Percentiles rank a stretch among this genome's conserved stretches.
Conservation (phyloP, 2,797 vertebrate genomes). For the Eidolon dupreanum region DNA sequence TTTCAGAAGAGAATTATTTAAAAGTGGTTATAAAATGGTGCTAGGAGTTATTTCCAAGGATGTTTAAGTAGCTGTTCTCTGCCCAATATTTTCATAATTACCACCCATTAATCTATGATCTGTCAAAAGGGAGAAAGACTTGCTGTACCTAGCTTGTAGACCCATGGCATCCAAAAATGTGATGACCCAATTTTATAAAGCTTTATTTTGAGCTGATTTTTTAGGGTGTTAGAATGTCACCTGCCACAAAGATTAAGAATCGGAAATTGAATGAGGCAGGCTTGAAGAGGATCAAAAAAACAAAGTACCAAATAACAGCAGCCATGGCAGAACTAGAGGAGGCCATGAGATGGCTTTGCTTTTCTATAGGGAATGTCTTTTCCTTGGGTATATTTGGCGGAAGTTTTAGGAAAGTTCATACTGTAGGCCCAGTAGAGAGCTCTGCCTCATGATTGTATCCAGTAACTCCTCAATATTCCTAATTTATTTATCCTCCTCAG, state of each 20-base stretch:
- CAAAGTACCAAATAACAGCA: background rate
- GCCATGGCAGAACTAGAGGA: background rate
- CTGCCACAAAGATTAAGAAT: conserved; percentile 4
- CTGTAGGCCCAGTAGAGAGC: conserved; percentile 50
- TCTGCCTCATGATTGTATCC: conserved; percentile 49
- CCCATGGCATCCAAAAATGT: background rate
- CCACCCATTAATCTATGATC: background rate
- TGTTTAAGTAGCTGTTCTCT: background rate
- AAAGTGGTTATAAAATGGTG: background rate
- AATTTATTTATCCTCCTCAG: conserved; percentile 72
- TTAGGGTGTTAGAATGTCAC: conserved; percentile 26
- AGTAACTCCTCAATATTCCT: conserved; percentile 70
- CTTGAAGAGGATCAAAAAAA: background rate
- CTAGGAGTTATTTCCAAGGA: background rate
- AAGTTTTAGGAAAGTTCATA: conserved; percentile 15
- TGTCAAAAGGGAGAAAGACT: background rate
- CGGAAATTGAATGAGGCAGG: background rate
- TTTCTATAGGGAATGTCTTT: background rate
- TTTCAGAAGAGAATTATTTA: conserved; percentile 16
- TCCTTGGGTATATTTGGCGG: background rate
- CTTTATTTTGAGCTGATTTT: conserved; percentile 49
- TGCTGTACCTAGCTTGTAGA: background rate
- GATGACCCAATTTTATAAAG: conserved; percentile 10
- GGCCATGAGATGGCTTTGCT: background rate
- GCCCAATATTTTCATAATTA: background rate